Base-by-base conservation (phyloP, 2,797 vertebrate genomes). In the Morus bassanus region DNA sequence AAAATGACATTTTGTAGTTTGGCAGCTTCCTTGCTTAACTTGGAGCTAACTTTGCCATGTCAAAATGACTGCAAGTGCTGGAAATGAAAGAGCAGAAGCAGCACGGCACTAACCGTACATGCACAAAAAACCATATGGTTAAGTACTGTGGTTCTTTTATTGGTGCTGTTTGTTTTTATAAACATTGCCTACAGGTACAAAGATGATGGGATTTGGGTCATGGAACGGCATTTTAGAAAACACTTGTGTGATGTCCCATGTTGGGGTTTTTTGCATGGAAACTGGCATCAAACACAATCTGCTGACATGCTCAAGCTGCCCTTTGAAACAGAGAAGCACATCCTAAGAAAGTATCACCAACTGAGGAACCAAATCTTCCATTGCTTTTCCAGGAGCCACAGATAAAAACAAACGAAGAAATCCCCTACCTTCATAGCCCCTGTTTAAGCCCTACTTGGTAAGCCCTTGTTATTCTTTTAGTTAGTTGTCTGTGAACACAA, bases 171-270 rank as follows among this genome's bases (percentile, higher is more conserved):
- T 80, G 28, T 41, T 61, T 70, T 74, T n/a, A 46, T 39, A 63
- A 65, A 21, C 2, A 11, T 24, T 2, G 3, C 5, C 13, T 54
- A 8, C 12, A 7, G 59, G 39, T 25, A 76, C 22, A 56, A 53
- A 76, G 23, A 17, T 63, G 48, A 30, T 3, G 5, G 56, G 28
- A 14, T 82, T 85, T 54, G 12, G 35, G n/a, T 59, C n/a, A 46
- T 9, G 12, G 27, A 86, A 65, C 2, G 4, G 7, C 13, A 45
- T 72, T 94, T 91, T 56, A 57, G 28, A 65, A 76, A 79, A n/a
- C 16, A 59, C 4, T 39, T 45, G 16, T 9, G 28, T 8, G 7
- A 53, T 5, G 17, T 39, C n/a, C 3, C 1, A 0, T 18, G 23
- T 23, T 33, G 24, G 11, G 18, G 10, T 1, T 46, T 85, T 91